Evolutionary conservation across 2,888 invertebrate genomes (phyloP).

Genomic region (Mythimna vitellina): DNA sequence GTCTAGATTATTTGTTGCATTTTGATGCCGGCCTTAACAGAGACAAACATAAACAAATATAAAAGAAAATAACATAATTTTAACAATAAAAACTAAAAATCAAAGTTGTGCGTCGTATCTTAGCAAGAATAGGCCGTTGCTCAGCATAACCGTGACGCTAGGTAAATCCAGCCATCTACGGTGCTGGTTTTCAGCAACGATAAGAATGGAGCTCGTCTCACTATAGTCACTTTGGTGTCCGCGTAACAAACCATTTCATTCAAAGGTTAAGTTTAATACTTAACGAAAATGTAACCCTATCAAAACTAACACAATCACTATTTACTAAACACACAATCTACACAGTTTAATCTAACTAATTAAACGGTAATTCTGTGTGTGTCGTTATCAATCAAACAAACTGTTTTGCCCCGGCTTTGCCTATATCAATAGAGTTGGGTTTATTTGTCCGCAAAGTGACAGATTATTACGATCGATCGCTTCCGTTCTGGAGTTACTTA

Average conservation of each 20-base stretch:
- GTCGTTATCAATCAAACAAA: background rate
- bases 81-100: too few relatives aligned
- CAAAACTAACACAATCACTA: background rate
- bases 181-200: too few relatives aligned
- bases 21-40: too few relatives aligned
- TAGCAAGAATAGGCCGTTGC: too few relatives aligned
- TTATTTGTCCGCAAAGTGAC: background rate
- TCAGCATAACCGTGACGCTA: too few relatives aligned
- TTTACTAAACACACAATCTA: constrained; percentile 1
- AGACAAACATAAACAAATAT: too few relatives aligned
- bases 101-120: too few relatives aligned
- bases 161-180: too few relatives aligned
- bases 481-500: constrained; percentile 10
- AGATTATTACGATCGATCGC: constrained; percentile 19
- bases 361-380: constrained; percentile 7
- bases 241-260: background rate
- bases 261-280: background rate
- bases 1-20: too few relatives aligned
- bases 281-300: background rate
- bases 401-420: background rate
- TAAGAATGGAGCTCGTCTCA: too few relatives aligned
- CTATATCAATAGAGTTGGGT: constrained; percentile 16
- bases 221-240: too few relatives aligned
- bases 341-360: constrained; percentile 17
- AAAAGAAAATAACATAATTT: too few relatives aligned